Percentiles rank a stretch among this genome's conserved stretches.
Evolutionary conservation across 2,113 vertebrate species (phyloP).

Genomic region (Smithornis capensis): DNA sequence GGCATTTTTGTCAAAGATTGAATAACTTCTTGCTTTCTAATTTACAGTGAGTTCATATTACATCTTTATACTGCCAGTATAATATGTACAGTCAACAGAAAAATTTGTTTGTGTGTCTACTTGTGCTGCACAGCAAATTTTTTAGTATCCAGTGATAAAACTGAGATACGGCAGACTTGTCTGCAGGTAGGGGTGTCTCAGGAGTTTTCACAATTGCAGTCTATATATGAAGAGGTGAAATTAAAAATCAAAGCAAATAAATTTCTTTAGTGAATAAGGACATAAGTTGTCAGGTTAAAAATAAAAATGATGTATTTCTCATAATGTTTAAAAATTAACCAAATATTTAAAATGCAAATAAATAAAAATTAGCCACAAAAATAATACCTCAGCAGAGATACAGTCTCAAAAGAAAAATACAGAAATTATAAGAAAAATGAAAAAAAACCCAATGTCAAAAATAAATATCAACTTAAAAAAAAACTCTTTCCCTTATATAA

Average conservation of each 20-base stretch:
- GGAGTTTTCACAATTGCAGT: background rate
- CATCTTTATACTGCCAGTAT: background rate
- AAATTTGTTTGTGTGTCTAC: background rate
- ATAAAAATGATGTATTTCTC: background rate
- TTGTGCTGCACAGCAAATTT: background rate
- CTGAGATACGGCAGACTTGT: background rate
- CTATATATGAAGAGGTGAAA: background rate
- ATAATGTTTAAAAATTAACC: background rate
- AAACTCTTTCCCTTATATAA: background rate
- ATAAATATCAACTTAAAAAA: background rate
- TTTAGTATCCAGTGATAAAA: background rate
- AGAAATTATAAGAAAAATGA: background rate
- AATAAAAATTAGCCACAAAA: background rate
- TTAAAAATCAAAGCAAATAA: background rate
- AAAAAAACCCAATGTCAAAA: background rate
- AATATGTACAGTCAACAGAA: background rate
- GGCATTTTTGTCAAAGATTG: background rate
- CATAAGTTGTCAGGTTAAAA: background rate
- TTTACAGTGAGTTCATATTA: background rate
- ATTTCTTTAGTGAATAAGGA: background rate
- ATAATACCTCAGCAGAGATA: background rate
- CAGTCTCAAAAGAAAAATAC: background rate
- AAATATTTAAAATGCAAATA: background rate
- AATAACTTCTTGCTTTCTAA: slow-evolving; percentile 4
- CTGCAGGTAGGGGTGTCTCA: background rate